phyloP scores from a whole-genome alignment of 2,797 vertebrate genomes.

The Adelosebastes latens region DNA sequence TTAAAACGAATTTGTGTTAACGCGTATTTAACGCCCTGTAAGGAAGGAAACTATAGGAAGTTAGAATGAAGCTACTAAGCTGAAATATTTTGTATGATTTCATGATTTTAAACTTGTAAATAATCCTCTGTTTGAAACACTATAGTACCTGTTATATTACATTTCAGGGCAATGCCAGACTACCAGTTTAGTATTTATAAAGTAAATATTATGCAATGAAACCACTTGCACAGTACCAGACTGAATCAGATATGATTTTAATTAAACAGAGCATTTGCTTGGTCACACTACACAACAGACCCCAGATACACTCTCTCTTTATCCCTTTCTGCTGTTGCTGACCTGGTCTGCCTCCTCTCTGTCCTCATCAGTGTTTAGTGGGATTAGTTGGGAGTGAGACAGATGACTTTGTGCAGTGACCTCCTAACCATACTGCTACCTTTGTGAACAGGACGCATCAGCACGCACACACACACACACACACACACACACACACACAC shows the following conservation, averaged over 20 bases:
- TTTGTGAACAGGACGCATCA: not conserved
- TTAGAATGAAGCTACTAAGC: no score
- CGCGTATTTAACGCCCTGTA: no score
- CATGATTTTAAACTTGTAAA: not conserved
- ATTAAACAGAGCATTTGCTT: not conserved
- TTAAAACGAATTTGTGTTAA: no score
- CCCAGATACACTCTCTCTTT: not conserved
- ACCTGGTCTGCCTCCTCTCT: not conserved
- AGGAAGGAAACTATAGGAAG: no score
- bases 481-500: not conserved
- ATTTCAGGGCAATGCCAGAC: not conserved
- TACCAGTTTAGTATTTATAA: not conserved
- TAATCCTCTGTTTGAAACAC: not conserved
- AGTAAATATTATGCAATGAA: not conserved
- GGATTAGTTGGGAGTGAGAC: not conserved
- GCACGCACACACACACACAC: not conserved
- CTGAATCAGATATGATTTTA: not conserved
- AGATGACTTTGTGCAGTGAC: constrained; percentile 1
- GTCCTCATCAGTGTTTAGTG: not conserved
- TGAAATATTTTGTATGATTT: not conserved
- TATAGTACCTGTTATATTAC: not conserved
- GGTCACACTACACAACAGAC: not conserved
- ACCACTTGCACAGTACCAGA: not conserved
- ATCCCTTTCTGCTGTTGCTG: not conserved
- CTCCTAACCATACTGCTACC: not conserved